phyloP scores from a whole-genome alignment of 2,888 invertebrate genomes.

The Allophyes oxyacanthae region DNA sequence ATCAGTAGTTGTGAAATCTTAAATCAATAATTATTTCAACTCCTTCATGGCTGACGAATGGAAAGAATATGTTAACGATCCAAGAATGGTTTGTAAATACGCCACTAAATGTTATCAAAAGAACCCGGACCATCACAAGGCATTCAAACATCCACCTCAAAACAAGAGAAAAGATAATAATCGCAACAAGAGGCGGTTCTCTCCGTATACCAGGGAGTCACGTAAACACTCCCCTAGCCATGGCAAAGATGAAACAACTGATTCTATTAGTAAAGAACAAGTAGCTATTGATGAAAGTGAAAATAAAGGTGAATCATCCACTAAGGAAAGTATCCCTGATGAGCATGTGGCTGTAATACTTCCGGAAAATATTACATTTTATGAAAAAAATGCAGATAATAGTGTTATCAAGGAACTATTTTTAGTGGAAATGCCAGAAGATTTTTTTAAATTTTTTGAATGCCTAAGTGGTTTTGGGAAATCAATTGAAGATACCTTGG shows the following conservation, averaged over 20 bases:
- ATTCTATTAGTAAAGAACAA: conserved; percentile 2
- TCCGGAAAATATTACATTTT: conserved; percentile 71
- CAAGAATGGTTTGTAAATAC: conserved; percentile 92
- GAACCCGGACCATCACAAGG: conserved; percentile 92
- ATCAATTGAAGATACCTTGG: conserved; percentile 90
- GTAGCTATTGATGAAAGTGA: conserved; percentile 1
- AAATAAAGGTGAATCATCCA: not conserved
- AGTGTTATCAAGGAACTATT: conserved; percentile 92
- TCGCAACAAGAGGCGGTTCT: conserved; percentile 62
- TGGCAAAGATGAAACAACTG: conserved; percentile 10
- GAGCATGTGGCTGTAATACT: conserved; percentile 45
- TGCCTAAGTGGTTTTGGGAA: conserved; percentile 90
- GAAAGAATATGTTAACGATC: conserved; percentile 74
- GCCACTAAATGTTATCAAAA: conserved; percentile 94
- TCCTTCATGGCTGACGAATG: conserved; percentile 78
- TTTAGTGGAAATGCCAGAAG: conserved; percentile 95
- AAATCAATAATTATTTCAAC: not conserved
- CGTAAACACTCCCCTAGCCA: conserved; percentile 18
- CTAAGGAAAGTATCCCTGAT: conserved; percentile 7
- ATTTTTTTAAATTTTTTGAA: conserved; percentile 96
- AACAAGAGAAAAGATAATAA: conserved; percentile 63
- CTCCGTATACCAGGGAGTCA: conserved; percentile 61
- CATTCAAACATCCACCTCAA: conserved; percentile 93
- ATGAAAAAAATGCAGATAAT: conserved; percentile 84
- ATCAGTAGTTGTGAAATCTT: not conserved